phyloP scores from a whole-genome alignment of 1,140 invertebrate genomes.

The Leptopilina boulardi region DNA sequence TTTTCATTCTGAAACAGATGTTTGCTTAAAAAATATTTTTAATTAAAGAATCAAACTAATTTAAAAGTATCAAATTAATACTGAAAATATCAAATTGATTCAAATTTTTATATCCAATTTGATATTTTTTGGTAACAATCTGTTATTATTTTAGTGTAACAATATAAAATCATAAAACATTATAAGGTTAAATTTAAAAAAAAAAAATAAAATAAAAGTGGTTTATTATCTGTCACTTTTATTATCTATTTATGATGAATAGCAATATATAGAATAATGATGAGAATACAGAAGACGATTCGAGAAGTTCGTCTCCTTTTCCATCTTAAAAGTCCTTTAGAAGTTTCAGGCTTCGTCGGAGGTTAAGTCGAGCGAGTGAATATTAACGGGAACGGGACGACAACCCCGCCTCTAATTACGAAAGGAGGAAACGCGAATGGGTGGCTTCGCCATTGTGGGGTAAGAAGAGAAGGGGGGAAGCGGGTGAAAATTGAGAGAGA shows the following conservation, averaged over 20 bases:
- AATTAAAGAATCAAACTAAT: too few relatives aligned
- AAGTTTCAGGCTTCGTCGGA: slow-evolving; percentile 46
- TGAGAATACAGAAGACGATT: slow-evolving; percentile 42
- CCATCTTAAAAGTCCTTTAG: slow-evolving; percentile 38
- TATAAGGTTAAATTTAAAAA: not conserved
- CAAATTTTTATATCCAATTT: too few relatives aligned
- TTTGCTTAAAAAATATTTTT: too few relatives aligned
- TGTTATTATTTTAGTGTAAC: too few relatives aligned
- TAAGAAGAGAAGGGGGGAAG: not conserved
- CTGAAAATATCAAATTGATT: too few relatives aligned
- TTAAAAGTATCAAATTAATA: too few relatives aligned
- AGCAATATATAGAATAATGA: slow-evolving; percentile 5
- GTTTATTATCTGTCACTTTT: not conserved
- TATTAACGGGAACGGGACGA: slow-evolving; percentile 48
- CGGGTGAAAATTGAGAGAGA: not conserved
- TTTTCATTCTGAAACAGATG: too few relatives aligned
- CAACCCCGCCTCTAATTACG: slow-evolving; percentile 47
- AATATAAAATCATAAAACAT: too few relatives aligned
- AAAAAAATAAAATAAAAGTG: too few relatives aligned
- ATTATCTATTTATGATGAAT: slow-evolving; percentile 12
- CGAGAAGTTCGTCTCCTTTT: slow-evolving; percentile 36
- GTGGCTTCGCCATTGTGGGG: slow-evolving; percentile 11
- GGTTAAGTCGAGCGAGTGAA: slow-evolving; percentile 45
- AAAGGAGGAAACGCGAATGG: slow-evolving; percentile 34
- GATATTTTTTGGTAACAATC: too few relatives aligned